Evolutionary conservation across 2,113 vertebrate genomes (phyloP), one percentile per base, ranked within the genome.

Genomic region (Climacteris rufus): DNA sequence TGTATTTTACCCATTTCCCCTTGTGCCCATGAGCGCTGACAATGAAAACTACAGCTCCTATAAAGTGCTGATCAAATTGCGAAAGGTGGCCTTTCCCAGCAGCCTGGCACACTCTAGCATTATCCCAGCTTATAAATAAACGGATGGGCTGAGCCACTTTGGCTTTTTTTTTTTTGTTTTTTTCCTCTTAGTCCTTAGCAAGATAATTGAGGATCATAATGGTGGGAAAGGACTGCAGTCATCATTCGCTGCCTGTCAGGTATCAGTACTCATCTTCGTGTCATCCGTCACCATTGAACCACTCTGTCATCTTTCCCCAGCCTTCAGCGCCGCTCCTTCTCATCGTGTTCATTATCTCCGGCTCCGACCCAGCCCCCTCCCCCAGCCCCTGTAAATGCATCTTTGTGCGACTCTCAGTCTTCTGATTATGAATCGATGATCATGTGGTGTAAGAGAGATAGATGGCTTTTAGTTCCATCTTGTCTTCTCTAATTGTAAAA

Each of bases 401-500:
- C 98, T 98, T 98, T 98, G 98, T 98, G 98, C 97, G 95, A 97
- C 98, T 98, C 98, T 98, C 98, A 98, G 98, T 97, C 98, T 98
- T 97, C 98, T 98, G 98, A 99, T 99, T 99, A 99, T 99, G 99
- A 99, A 99, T 99, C 99, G 98, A 99, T 99, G 99, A 99, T 99
- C 99, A 99, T 99, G 99, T 98, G 98, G 98, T 99, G 98, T 99
- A 99, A 99, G 99, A 99, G 99, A 99, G 99, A 99, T 99, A 99
- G 99, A 99, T 99, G 98, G 99, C 98, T 99, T 98, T 98, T 98
- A 99, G 99, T 98, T 99, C 98, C 98, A 98, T 99, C 99, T 99
- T 99, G 99, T 99, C 99, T 99, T 98, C 99, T 99, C 99, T 99
- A 99, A 99, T 99, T 99, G 99, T 99, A 99, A 99, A 99, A 99